A percentile compares a stretch with the other conserved stretches of the same genome.
These are phyloP conservation scores for Neodon shergylaensis DNA, from an alignment of 2,113 vertebrate genomes.

Conservation along the genomic window DNA sequence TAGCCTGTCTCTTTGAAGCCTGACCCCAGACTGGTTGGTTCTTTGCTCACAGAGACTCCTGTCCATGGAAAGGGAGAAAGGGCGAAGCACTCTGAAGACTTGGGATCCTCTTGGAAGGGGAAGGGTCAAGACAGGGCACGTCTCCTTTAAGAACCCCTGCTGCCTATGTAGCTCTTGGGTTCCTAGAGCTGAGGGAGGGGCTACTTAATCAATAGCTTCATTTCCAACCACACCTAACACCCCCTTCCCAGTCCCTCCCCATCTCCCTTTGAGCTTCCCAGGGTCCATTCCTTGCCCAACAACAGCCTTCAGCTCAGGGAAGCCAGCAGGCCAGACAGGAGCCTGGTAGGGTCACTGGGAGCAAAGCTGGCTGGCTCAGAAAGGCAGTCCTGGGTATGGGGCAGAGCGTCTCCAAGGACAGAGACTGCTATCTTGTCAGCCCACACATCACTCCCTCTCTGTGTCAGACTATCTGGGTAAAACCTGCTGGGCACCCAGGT, in stretches of 20 bases:
- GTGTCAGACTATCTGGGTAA: neutral
- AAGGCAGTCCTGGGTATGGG: neutral
- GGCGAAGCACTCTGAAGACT: neutral
- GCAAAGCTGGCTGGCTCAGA: neutral
- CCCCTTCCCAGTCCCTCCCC: neutral
- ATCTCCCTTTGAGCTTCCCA: conserved; percentile 16
- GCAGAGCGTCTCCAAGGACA: neutral
- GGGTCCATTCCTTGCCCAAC: conserved; percentile 57
- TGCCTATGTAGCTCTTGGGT: neutral
- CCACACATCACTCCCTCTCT: neutral
- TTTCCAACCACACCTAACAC: conserved; percentile 53
- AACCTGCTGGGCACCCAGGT: neutral
- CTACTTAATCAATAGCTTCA: conserved; percentile 41
- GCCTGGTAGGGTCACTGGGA: neutral
- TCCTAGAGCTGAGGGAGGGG: neutral
- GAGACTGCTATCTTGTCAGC: neutral
- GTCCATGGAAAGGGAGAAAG: neutral
- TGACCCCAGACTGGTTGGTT: neutral
- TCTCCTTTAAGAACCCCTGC: conserved; percentile 55
- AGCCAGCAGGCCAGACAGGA: neutral
- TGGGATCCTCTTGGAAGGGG: neutral
- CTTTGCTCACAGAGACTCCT: neutral
- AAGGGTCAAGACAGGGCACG: neutral
- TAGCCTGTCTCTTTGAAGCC: neutral
- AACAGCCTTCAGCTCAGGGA: neutral